Evolutionary conservation across 1,140 invertebrate genomes (phyloP).

Genomic region (Cydia splendana): DNA sequence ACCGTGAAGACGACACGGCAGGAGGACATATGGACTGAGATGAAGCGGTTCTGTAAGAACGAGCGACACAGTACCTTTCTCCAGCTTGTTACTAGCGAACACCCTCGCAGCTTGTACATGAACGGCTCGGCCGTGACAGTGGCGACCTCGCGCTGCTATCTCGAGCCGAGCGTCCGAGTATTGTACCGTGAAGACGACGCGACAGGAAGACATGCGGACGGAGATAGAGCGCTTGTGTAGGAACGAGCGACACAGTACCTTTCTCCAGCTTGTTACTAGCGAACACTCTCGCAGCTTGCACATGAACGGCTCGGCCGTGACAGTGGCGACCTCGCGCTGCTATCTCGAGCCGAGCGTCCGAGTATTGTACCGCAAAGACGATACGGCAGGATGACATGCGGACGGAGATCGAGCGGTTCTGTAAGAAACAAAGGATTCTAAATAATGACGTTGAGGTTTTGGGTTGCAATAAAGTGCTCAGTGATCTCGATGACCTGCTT

Average conservation of each 20-base stretch:
- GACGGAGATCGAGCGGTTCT: constrained; percentile 87
- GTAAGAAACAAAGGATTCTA: constrained; percentile 15
- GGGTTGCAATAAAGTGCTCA: no score
- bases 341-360: constrained; percentile 83
- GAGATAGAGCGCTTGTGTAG: constrained; percentile 88
- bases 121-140: constrained; percentile 91
- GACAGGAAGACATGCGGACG: constrained; percentile 87
- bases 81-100: constrained; percentile 80
- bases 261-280: constrained; percentile 80
- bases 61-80: constrained; percentile 75
- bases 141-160: constrained; percentile 85
- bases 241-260: constrained; percentile 58
- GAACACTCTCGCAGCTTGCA: constrained; percentile 84
- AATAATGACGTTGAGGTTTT: no score
- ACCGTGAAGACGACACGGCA: constrained; percentile 90
- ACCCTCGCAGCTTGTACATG: constrained; percentile 85
- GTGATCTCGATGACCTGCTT: no score
- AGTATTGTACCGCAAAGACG: constrained; percentile 87
- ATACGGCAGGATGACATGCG: constrained; percentile 88
- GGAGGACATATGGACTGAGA: constrained; percentile 87
- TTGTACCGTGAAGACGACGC: constrained; percentile 87
- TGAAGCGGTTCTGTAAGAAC: no score
- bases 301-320: constrained; percentile 88
- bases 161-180: constrained; percentile 84
- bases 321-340: constrained; percentile 88